Percentiles rank a stretch among this genome's conserved stretches.
Conservation (phyloP, 2,113 vertebrate genomes). For the Podilymbus podiceps region DNA sequence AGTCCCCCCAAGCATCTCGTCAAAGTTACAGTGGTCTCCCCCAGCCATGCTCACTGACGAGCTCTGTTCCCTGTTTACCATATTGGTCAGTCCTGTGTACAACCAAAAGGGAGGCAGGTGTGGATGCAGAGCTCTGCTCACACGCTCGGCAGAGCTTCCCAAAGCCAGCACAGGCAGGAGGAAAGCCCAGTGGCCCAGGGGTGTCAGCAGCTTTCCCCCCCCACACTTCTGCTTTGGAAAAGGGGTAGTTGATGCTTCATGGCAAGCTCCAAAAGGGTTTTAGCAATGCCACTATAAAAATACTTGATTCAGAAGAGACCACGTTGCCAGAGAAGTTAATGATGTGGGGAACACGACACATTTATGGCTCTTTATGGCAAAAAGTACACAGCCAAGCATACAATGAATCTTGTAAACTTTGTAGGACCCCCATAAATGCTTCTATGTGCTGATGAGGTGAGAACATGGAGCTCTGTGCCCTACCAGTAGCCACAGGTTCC, state of each 20-base stretch:
- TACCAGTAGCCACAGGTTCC: not conserved
- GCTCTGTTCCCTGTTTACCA: not conserved
- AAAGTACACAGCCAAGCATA: not conserved
- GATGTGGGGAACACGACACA: fast-evolving
- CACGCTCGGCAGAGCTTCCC: not conserved
- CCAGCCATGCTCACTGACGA: not conserved
- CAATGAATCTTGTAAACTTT: not conserved
- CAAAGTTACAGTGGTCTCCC: not conserved
- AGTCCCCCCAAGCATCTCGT: no score
- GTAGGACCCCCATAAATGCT: not conserved
- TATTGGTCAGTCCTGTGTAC: not conserved
- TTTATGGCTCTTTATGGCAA: not conserved
- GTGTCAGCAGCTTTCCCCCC: not conserved
- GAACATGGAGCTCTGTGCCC: not conserved
- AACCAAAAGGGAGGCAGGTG: not conserved
- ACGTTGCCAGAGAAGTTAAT: not conserved
- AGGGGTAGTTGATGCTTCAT: not conserved
- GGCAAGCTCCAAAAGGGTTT: not conserved
- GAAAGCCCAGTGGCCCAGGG: not conserved
- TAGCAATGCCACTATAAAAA: not conserved
- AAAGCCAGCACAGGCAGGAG: not conserved
- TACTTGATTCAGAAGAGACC: not conserved
- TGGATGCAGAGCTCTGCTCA: not conserved
- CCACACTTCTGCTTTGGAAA: not conserved
- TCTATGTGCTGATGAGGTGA: not conserved